Base-by-base conservation (phyloP, 2,797 vertebrate genomes). In the Neosalanx taihuensis region DNA sequence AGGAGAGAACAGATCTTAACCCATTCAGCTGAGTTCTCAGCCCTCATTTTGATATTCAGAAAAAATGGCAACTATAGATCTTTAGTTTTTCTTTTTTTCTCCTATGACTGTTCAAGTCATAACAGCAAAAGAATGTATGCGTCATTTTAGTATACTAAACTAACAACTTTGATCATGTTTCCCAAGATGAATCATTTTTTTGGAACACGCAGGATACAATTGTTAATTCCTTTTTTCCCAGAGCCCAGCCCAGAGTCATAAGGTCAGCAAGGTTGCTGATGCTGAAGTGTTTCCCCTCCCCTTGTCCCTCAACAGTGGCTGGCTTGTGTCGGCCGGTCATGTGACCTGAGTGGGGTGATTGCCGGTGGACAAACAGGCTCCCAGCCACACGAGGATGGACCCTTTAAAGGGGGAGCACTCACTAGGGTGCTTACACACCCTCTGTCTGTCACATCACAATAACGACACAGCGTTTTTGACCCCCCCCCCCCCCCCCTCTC, bases 241-340 rank as follows among this genome's bases (percentile, higher is more conserved):
- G 20, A 26, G 35, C 18, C 56, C 7, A 68, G 58, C 18, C 72
- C 58, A 62, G 69, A 74, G 76, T 84, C 85, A 82, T 84, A 74
- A 77, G 86, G 83, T 89, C 84, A 89, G 53, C 73, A 82, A 80
- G 87, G 85, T 81, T 81, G 81, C 79, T 83, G 89, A 87, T 85
- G 78, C 80, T 76, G 83, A 80, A 80, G 83, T 83, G 88, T 84
- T 72, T 26, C 35, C 53, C 64, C 51, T 20, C 37, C 61, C 64
- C 64, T 20, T 37, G 46, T 63, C 67, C 72, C 75, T 67, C 71
- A 62, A 33, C 72, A 78, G 61, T 46, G 7, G 81, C 61, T 4
- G 73, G 73, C 29, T 77, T 69, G 70, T 75, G 71, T 67, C 64
- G 23, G 60, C 64, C 15, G 33, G 59, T 80, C 70, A 81, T 74